Evolutionary conservation across 2,113 vertebrate genomes (phyloP), one percentile per base, ranked within the genome.

Genomic region (Percina caprodes): DNA sequence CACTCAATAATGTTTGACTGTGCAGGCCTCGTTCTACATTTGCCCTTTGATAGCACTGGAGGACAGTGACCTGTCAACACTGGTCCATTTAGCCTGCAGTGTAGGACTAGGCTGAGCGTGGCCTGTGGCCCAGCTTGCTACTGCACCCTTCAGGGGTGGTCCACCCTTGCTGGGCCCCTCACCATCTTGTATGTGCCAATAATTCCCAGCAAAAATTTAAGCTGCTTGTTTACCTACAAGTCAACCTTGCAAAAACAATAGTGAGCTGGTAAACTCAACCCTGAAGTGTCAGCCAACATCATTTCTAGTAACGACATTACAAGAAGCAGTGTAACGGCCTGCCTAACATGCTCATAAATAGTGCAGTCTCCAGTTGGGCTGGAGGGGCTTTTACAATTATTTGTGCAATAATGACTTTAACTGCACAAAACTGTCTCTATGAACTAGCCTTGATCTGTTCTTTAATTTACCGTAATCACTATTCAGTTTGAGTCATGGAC

Each of bases 31-130:
- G 10, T 65, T 87, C 73, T 70, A 70, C 82, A 73, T 85, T 77
- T 89, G 81, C 49, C 70, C 81, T 84, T 70, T 72, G 55, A 82
- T 55, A 82, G 65, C 76, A 81, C 10, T 70, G 70, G 55, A 91
- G 84, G 89, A 79, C 80, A 85, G 73, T 67, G 78, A 85, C 82
- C 74, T 69, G 89, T 86, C 77, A 87, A 77, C 86, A 76, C 54
- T 46, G 67, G 70, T 73, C 85, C 83, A 84, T 89, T 71, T 81
- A 84, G 87, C 55, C 79, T 48, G 51, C 65, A 72, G 84, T 63
- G 61, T 54, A 16, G 45, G 66, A 72, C 70, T 16, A 24, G 71
- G 65, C 69, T 52, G 69, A 71, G 71, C 46, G 24, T 74, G 56
- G 66, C 69, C 73, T 71, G 7, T 5, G 18, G 59, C 78, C 74